phyloP scores from a whole-genome alignment of 2,797 vertebrate genomes.

The Limnodromus scolopaceus region DNA sequence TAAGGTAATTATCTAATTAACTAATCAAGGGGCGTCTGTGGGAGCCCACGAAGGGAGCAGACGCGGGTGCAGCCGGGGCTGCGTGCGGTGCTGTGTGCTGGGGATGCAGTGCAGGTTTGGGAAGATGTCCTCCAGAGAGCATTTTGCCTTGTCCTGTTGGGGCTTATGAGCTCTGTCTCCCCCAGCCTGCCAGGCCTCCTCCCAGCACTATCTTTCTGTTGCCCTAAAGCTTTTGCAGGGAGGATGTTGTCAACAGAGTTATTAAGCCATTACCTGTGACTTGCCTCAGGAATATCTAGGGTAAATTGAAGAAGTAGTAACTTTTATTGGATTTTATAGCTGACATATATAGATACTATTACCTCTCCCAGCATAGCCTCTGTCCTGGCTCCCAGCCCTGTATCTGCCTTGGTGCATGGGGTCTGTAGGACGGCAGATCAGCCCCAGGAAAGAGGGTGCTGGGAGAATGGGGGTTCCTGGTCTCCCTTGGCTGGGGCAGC shows the following conservation, averaged over 20 bases:
- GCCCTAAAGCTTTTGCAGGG: not conserved
- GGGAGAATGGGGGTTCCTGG: not conserved
- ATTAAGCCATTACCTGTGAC: not conserved
- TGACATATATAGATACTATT: not conserved
- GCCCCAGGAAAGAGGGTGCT: not conserved
- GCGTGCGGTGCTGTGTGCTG: fast-evolving
- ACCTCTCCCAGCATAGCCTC: not conserved
- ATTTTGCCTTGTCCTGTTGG: fast-evolving
- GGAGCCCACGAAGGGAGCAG: not conserved
- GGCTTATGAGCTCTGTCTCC: not conserved
- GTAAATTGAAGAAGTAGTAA: not conserved
- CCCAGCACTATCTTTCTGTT: not conserved
- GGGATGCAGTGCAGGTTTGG: not conserved
- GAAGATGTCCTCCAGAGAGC: not conserved
- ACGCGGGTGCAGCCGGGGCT: fast-evolving
- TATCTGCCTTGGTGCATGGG: fast-evolving
- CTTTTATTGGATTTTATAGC: not conserved
- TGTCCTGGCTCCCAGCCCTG: not conserved
- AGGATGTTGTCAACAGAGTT: not conserved
- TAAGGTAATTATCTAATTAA: not conserved
- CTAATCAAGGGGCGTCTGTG: not conserved
- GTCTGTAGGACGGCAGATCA: not conserved
- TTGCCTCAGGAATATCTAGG: not conserved
- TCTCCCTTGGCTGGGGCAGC: not conserved
- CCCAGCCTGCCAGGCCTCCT: not conserved